Percentiles rank a stretch among this genome's conserved stretches.
Evolutionary conservation across 1,140 invertebrate genomes (phyloP).

Genomic region (Cotesia typhae): DNA sequence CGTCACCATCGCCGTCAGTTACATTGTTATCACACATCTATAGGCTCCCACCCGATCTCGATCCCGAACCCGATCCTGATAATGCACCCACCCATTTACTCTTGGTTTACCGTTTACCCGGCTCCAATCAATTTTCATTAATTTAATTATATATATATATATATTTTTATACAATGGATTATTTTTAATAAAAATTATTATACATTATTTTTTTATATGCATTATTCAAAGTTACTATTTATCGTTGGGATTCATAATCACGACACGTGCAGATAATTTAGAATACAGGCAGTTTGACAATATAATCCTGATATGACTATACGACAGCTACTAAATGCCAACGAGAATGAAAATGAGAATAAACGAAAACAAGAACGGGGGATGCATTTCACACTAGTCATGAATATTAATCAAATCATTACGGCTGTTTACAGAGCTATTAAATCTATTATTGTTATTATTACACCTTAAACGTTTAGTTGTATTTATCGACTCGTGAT

Average conservation of each 20-base stretch:
- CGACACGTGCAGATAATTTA: conserved; percentile 25
- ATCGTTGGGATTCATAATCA: background rate
- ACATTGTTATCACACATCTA: conserved; percentile 37
- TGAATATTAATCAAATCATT: conserved; percentile 66
- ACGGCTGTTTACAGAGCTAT: conserved; percentile 60
- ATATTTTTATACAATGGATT: no score
- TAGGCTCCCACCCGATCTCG: no score
- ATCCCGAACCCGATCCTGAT: no score
- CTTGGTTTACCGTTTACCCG: no score
- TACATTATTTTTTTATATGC: background rate
- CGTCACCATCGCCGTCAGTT: conserved; percentile 35
- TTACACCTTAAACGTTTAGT: conserved; percentile 54
- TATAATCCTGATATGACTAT: no score
- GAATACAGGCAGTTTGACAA: background rate
- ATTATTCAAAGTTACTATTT: background rate
- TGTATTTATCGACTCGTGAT: conserved; percentile 52
- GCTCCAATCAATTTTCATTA: conserved; percentile 11
- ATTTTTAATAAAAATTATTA: no score
- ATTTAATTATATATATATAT: no score
- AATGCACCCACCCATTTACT: no score
- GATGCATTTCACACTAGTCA: conserved; percentile 42
- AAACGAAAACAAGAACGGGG: conserved; percentile 37
- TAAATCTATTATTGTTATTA: conserved; percentile 50
- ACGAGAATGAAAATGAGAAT: conserved; percentile 23
- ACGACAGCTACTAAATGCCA: background rate